These are phyloP conservation scores for Ophion ventricosus DNA, from an alignment of 2,888 invertebrate species.

Conservation along the genomic window DNA sequence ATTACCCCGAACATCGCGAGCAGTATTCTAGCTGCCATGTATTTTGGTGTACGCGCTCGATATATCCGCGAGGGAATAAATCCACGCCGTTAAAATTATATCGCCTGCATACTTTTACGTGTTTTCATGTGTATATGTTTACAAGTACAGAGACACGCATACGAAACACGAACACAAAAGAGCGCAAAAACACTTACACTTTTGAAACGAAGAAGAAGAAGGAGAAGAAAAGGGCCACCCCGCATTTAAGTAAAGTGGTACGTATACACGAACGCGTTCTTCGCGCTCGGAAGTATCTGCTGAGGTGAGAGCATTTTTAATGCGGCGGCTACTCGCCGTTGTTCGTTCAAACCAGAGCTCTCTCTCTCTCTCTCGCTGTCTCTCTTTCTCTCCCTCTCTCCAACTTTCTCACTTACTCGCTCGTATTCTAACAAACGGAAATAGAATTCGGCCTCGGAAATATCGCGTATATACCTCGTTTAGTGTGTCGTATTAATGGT, in stretches of 20 bases:
- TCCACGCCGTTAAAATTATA: background rate
- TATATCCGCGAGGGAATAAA: too few species aligned
- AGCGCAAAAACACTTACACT: constrained; percentile 74
- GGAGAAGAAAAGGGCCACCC: constrained; percentile 69
- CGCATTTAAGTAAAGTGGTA: constrained; percentile 79
- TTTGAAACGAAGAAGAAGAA: constrained; percentile 64
- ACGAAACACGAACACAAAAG: constrained; percentile 2
- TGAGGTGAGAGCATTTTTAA: constrained; percentile 69
- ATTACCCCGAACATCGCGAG: too few species aligned
- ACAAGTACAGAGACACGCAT: background rate
- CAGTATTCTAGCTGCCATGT: too few species aligned
- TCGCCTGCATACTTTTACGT: constrained; percentile 1
- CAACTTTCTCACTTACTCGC: background rate
- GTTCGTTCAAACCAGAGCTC: constrained; percentile 39
- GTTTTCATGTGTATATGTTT: background rate
- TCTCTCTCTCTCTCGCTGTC: constrained; percentile 22
- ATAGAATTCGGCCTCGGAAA: constrained; percentile 8
- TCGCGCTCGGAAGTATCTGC: constrained; percentile 59
- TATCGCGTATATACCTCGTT: background rate
- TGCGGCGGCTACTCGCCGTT: constrained; percentile 65
- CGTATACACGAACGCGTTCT: constrained; percentile 69
- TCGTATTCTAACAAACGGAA: constrained; percentile 24
- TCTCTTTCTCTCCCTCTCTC: constrained; percentile 15
- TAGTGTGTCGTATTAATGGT: background rate
- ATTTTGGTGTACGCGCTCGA: too few species aligned